Conservation (phyloP, 2,888 invertebrate species). For the Lasioglossum marginatum region DNA sequence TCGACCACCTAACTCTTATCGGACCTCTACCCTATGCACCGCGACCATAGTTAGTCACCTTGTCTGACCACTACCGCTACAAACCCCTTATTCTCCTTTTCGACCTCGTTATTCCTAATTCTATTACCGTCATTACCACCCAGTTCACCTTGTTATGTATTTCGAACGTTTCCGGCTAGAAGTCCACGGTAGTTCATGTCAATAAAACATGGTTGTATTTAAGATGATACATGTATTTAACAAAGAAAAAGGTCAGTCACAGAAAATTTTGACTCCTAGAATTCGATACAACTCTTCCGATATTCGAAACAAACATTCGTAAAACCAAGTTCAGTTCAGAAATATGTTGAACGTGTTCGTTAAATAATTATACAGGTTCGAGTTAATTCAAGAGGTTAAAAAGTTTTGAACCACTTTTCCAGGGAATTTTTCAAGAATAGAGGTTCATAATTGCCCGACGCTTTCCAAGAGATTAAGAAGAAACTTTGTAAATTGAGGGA, state of each 20-base stretch:
- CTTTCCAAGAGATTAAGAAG: neutral
- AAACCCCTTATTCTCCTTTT: neutral
- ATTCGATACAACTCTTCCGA: too few relatives aligned
- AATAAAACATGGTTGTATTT: too few relatives aligned
- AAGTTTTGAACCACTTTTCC: neutral
- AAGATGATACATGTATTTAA: too few relatives aligned
- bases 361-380: too few relatives aligned
- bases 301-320: too few relatives aligned
- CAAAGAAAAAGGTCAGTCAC: too few relatives aligned
- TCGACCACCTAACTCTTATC: neutral
- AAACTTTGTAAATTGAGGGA: neutral
- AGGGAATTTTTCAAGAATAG: neutral
- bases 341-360: too few relatives aligned
- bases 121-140: neutral
- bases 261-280: too few relatives aligned
- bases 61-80: neutral
- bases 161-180: neutral
- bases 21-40: neutral
- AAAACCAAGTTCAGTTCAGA: too few relatives aligned
- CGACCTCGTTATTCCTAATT: neutral
- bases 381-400: too few relatives aligned
- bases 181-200: too few relatives aligned
- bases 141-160: neutral
- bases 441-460: neutral
- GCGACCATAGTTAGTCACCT: slow-evolving; percentile 1